phyloP scores from a whole-genome alignment of 2,888 invertebrate species.

The Drosophila mayaguana region DNA sequence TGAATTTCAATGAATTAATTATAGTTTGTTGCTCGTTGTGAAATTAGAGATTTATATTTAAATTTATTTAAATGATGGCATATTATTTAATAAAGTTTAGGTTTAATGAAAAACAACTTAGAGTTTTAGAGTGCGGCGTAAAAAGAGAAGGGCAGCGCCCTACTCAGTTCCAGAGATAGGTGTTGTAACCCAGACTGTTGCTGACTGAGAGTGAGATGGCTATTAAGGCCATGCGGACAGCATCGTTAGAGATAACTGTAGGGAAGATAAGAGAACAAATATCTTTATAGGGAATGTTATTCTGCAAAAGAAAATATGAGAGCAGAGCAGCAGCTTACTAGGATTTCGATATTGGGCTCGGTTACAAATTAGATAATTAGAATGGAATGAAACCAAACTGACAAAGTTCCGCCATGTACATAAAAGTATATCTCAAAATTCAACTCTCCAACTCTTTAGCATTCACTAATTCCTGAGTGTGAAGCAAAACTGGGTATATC shows the following conservation, averaged over 20 bases:
- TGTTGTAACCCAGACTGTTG: too few relatives aligned
- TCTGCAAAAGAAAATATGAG: too few relatives aligned
- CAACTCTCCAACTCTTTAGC: not conserved
- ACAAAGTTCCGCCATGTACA: not conserved
- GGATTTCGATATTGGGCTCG: too few relatives aligned
- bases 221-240: too few relatives aligned
- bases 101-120: not conserved
- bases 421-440: not conserved
- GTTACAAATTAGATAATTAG: not conserved
- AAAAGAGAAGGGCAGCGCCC: not conserved
- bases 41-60: constrained; percentile 6
- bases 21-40: constrained; percentile 1
- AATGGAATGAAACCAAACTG: not conserved
- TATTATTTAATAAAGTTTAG: constrained; percentile 6
- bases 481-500: not conserved
- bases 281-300: too few relatives aligned
- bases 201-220: too few relatives aligned
- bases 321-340: too few relatives aligned
- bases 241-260: too few relatives aligned
- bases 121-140: not conserved
- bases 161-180: too few relatives aligned
- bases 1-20: not conserved
- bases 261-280: too few relatives aligned
- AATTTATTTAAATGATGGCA: not conserved
- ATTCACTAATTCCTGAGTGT: not conserved